Evolutionary conservation across 2,888 invertebrate species (phyloP), one percentile per base, ranked within the genome.

Genomic region (Pseudanteris insignis): DNA sequence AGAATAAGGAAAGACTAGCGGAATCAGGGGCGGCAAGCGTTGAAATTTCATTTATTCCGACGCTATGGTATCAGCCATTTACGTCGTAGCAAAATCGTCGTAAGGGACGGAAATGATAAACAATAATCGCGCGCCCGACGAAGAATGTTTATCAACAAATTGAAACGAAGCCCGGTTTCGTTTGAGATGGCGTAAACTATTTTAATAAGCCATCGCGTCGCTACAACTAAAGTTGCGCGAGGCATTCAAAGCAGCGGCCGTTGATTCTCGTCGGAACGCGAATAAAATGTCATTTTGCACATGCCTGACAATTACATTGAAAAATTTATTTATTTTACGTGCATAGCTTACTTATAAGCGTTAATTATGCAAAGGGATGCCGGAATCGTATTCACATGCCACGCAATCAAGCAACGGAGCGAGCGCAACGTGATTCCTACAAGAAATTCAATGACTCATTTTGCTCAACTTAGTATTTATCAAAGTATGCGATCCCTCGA

Each of bases 311-410:
- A 60, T 60, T 60, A 60, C 48, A 48, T n/a, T 48, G 44, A 60
- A 54, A 60, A 54, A 48, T 34, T 48, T 60, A 54, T 60, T 54
- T 54, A 60, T 60, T 54, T 53, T 43, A 44, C 33, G 44, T 30
- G 48, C 60, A 60, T 54, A 60, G 41, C 54, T 44, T 37, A 54
- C 48, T 60, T 54, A 60, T 60, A 44, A 53, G 47, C 54, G 28
- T 60, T 60, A 48, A 60, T 60, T 60, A 44, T 54, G 48, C 53
- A 60, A 48, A 54, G 54, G 60, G 54, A 60, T 60, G 36, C 47
- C 47, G 47, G 29, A 32, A 41, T 60, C 44, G 54, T 54, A 54
- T 53, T 34, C 53, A 54, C 54, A 44, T 60, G 43, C 53, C 59
- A 37, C 28, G 30, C 46, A 59, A 59, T 59, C 51, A 47, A 43